Base-by-base conservation (phyloP, 2,113 vertebrate species). In the Dromas ardeola region DNA sequence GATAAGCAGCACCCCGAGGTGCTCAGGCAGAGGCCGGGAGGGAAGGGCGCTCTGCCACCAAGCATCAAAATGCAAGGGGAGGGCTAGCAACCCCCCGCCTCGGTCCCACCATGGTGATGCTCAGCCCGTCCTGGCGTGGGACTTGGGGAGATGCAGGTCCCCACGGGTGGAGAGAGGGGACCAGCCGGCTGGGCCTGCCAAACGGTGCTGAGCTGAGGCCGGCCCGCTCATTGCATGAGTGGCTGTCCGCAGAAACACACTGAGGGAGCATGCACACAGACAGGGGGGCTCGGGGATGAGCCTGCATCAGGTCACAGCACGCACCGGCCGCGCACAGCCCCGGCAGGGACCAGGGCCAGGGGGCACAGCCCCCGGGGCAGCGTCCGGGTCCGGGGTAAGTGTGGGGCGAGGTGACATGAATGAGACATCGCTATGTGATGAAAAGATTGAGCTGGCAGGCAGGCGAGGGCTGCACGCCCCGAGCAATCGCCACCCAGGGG, bases 1-100 rank as follows among this genome's bases (percentile, higher is more conserved):
- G 88, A 95, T 93, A 90, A 97, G 93, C 79, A 95, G 66, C 80
- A 89, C 96, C 95, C 71, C 2, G 2, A 86, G 89, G 94, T 72
- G 76, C 58, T 74, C 1, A 0, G 42, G n/a, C 38, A 27, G 40
- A 62, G 25, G 19, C 26, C 2, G 6, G 19, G 56, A 78, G 36
- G 62, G 67, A 77, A 58, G 52, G 59, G 25, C 21, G 86, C 47
- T 71, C 55, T 58, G 74, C 55, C 61, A 84, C 38, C 61, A 47
- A 79, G 70, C 0, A 1, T 27, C 16, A 9, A 90, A 62, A 72
- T 62, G 47, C 6, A 3, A 62, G 16, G 26, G 29, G 47, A 58
- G 22, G 61, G 76, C 22, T 47, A 58, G 62, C 59, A 72, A 17
- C 13, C 25, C 3, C 9, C 6, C 34, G 13, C 6, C 2, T 7